phyloP scores from a whole-genome alignment of 1,140 invertebrate genomes.

The Hetaerina americana region DNA sequence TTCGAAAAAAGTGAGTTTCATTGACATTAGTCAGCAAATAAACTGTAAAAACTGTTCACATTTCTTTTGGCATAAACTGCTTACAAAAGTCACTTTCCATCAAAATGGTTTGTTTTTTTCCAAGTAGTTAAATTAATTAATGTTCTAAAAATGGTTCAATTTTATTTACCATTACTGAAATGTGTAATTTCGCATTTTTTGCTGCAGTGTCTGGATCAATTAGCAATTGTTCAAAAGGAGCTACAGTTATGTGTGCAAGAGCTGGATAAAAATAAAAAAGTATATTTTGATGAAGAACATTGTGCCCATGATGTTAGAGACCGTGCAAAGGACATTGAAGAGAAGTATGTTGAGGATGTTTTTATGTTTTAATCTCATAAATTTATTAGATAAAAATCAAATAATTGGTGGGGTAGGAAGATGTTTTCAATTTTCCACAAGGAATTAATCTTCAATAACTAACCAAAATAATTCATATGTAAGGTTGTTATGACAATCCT shows the following conservation, averaged over 20 bases:
- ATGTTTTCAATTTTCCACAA: not conserved
- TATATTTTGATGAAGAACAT: conserved; percentile 92
- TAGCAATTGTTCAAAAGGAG: conserved; percentile 80
- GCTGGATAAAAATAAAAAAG: conserved; percentile 86
- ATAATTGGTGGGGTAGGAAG: too few relatives aligned
- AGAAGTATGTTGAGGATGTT: conserved; percentile 75
- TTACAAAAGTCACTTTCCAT: too few relatives aligned
- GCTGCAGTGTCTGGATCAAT: conserved; percentile 70
- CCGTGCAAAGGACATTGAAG: conserved; percentile 89
- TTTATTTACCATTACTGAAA: too few relatives aligned
- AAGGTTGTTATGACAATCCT: too few relatives aligned
- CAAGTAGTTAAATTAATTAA: too few relatives aligned
- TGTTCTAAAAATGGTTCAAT: too few relatives aligned
- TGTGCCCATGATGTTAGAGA: conserved; percentile 87
- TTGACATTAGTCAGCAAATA: too few relatives aligned
- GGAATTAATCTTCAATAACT: not conserved
- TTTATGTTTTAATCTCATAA: not conserved
- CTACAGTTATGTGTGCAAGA: conserved; percentile 74
- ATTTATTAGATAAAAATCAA: not conserved
- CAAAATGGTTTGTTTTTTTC: too few relatives aligned
- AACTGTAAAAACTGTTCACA: too few relatives aligned
- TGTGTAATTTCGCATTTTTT: too few relatives aligned
- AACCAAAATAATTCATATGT: conserved; percentile 2
- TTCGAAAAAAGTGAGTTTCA: conserved; percentile 61
- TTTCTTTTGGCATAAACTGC: too few relatives aligned